These are phyloP conservation scores for Ceratitis capitata DNA, from an alignment of 1,140 invertebrate species.

Conservation along the genomic window DNA sequence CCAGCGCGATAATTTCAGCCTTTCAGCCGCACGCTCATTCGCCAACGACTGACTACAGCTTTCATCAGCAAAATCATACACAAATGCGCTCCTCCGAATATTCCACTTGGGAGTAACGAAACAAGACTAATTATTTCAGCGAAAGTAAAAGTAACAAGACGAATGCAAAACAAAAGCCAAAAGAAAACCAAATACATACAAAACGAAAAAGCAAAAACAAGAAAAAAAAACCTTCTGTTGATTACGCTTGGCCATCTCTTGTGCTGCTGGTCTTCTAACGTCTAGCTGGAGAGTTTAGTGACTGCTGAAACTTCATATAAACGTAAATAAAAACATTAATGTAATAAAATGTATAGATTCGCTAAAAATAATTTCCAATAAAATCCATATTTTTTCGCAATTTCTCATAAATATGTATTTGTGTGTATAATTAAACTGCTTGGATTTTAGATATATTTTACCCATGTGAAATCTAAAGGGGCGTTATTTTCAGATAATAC, in stretches of 20 bases:
- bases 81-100: neutral
- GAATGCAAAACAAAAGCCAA: no score
- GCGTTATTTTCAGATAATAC: no score
- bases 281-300: neutral
- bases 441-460: no score
- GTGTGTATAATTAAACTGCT: no score
- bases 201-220: no score
- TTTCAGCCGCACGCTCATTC: neutral
- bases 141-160: constrained; percentile 34
- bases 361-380: no score
- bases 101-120: neutral
- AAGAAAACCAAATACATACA: no score
- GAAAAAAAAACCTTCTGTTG: neutral
- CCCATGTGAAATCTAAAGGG: no score
- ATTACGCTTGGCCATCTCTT: neutral
- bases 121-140: constrained; percentile 20
- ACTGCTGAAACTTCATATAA: neutral
- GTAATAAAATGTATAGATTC: no score
- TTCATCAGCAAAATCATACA: neutral
- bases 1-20: neutral
- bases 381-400: no score
- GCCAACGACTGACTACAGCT: neutral
- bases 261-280: neutral
- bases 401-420: no score
- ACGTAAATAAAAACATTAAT: neutral